Evolutionary conservation across 2,888 invertebrate genomes (phyloP).

Genomic region (Acanthosepion esculentum): DNA sequence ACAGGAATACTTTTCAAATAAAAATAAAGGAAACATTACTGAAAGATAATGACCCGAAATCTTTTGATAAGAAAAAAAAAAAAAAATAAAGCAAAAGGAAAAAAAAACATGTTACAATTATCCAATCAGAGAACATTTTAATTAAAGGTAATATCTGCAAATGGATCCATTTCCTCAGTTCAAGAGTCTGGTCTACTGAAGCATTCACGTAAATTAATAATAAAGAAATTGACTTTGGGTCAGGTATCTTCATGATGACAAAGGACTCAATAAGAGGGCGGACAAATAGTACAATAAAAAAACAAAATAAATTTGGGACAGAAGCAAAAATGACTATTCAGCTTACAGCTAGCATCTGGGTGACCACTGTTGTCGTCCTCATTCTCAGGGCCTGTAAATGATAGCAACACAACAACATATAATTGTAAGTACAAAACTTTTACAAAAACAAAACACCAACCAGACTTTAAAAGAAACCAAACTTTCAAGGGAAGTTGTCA

Average conservation of each 20-base stretch:
- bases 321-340: slow-evolving; percentile 25
- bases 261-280: not conserved
- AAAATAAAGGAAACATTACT: not conserved
- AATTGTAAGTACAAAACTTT: not conserved
- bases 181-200: not conserved
- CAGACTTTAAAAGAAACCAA: not conserved
- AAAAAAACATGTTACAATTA: not conserved
- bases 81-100: not conserved
- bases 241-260: not conserved
- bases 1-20: not conserved
- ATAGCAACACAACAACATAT: slow-evolving; percentile 36
- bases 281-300: not conserved
- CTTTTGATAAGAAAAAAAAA: not conserved
- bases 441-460: not conserved
- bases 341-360: slow-evolving; percentile 45
- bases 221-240: not conserved
- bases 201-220: not conserved
- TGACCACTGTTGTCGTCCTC: slow-evolving; percentile 25
- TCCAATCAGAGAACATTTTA: not conserved
- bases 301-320: not conserved
- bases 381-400: slow-evolving; percentile 46
- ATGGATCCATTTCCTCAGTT: too few species aligned
- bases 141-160: too few species aligned
- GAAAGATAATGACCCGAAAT: not conserved
- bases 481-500: not conserved